phyloP scores from a whole-genome alignment of 2,113 vertebrate genomes.

The Thamnaconus septentrionalis region DNA sequence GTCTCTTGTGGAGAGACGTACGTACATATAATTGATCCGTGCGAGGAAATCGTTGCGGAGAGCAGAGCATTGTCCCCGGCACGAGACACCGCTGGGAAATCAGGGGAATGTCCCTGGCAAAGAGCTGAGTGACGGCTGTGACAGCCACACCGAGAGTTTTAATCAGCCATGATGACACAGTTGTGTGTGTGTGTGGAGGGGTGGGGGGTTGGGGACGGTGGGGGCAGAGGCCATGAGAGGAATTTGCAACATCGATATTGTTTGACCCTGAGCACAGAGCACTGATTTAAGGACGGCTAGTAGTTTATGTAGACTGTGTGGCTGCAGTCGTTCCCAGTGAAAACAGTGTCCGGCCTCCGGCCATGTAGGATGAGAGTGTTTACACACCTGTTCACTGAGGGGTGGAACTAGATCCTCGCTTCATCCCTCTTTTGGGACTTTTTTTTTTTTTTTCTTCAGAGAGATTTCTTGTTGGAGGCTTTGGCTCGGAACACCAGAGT shows the following conservation, averaged over 20 bases:
- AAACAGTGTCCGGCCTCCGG: slow-evolving; percentile 5
- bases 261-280: slow-evolving; percentile 24
- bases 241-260: slow-evolving; percentile 12
- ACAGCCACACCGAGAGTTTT: slow-evolving; percentile 54
- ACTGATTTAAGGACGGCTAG: slow-evolving; percentile 24
- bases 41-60: slow-evolving; percentile 56
- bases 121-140: slow-evolving; percentile 64
- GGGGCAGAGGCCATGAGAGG: slow-evolving; percentile 40
- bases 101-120: slow-evolving; percentile 57
- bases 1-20: slow-evolving; percentile 32
- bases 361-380: slow-evolving; percentile 6
- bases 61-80: slow-evolving; percentile 47
- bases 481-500: no score
- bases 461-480: slow-evolving; percentile 2
- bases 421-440: background rate
- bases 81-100: slow-evolving; percentile 67
- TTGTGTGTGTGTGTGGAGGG: slow-evolving; percentile 5
- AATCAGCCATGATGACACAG: slow-evolving; percentile 60
- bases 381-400: slow-evolving; percentile 44
- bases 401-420: slow-evolving; percentile 18
- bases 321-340: slow-evolving; percentile 18
- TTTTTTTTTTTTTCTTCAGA: background rate
- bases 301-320: slow-evolving; percentile 24
- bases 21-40: slow-evolving; percentile 61
- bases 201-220: background rate